Conservation (phyloP, 2,113 vertebrate genomes). For the Pseudopodoces humilis region DNA sequence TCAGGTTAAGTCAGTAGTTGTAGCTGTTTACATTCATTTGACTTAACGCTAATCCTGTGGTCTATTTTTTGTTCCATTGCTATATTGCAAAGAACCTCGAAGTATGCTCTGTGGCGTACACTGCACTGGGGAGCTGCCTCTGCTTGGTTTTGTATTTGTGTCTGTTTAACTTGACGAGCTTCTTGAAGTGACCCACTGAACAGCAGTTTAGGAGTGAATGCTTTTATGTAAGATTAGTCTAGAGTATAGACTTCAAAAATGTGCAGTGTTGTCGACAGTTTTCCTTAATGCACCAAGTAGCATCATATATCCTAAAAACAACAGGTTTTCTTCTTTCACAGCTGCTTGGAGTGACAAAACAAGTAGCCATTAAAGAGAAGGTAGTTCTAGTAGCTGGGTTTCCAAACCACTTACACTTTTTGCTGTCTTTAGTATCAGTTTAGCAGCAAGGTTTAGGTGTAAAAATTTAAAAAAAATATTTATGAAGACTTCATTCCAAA, state of each 20-base stretch:
- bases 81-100: neutral
- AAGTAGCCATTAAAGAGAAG: neutral
- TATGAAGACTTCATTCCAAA: neutral
- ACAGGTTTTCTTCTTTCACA: neutral
- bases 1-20: slow-evolving; percentile 55
- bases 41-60: neutral
- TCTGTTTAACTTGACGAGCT: neutral
- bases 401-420: neutral
- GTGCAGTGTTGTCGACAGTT: neutral
- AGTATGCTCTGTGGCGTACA: neutral
- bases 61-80: slow-evolving; percentile 41
- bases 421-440: neutral
- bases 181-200: neutral
- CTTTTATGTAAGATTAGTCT: neutral
- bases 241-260: neutral
- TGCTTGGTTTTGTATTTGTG: neutral
- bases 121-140: neutral
- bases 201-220: neutral
- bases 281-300: neutral
- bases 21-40: slow-evolving; percentile 49
- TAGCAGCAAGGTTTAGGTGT: neutral
- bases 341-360: neutral
- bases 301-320: neutral
- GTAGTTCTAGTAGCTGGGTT: neutral
- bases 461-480: neutral